Evolutionary conservation across 2,797 vertebrate genomes (phyloP), one percentile per base, ranked within the genome.

Genomic region (Acridotheres tristis): DNA sequence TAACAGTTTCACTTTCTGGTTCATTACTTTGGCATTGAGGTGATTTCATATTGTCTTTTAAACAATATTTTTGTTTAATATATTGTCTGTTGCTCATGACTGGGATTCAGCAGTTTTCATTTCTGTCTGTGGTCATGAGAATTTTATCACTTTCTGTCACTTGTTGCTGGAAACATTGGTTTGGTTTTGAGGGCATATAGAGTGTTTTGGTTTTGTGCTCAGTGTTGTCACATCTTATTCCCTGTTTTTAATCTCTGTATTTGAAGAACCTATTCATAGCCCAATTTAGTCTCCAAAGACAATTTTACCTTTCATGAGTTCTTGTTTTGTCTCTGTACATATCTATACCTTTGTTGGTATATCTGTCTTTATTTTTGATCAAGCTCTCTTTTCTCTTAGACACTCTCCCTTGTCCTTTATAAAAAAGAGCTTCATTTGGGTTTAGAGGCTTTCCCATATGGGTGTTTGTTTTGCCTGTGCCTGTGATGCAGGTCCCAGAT

Each of bases 211-310:
- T 50, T 3, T 72, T 47, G 40, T 88, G 9, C 40, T 84, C 20
- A 8, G 9, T 79, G 34, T 55, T 73, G 9, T 59, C 7, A 13
- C 3, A 36, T 77, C 27, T 50, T 5, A 1, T 62, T 89, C 45
- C 13, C 21, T 69, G 11, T 0, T 36, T 80, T 38, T 83, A 25
- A 29, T n/a, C 23, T 71, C 5, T 66, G 0, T 78, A 0, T 47
- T 36, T 79, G 36, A 63, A 78, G 27, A 87, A 48, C 40, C 14
- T 89, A 13, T 57, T 92, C 10, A 20, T 58, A 36, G 13, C 54
- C 21, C 21, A 7, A 30, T 59, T 58, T 87, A 32, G 80, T 53
- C 38, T 91, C 25, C 38, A 13, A 47, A 77, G 42, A 63, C 47
- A 7, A 2, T 71, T 26, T 72, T 51, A 5, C 12, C 9, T 92